A percentile compares a stretch with the other conserved stretches of the same genome.
Conservation (phyloP, 2,797 vertebrate species). For the Champsocephalus esox region DNA sequence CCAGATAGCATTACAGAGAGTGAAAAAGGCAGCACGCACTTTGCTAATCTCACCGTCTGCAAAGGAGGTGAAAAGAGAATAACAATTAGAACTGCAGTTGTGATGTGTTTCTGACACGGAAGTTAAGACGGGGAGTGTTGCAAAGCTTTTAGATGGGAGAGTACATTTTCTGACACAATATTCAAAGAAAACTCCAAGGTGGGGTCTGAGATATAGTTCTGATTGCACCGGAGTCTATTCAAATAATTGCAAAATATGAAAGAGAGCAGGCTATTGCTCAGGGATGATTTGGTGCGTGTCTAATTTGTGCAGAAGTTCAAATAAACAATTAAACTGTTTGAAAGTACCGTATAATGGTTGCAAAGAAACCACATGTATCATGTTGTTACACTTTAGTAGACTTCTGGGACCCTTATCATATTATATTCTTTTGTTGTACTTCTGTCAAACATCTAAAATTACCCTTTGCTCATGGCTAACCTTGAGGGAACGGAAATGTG, state of each 20-base stretch:
- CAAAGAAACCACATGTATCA: conserved; percentile 15
- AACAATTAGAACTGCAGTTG: background rate
- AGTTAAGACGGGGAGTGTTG: conserved; percentile 22
- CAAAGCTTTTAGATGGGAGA: conserved; percentile 42
- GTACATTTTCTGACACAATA: conserved; percentile 41
- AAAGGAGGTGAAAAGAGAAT: conserved; percentile 32
- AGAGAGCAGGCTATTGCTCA: conserved; percentile 25
- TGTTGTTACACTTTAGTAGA: conserved; percentile 21
- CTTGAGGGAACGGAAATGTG: conserved; percentile 63
- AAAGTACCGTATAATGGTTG: conserved; percentile 22
- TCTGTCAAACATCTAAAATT: conserved; percentile 54
- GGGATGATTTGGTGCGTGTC: conserved; percentile 38
- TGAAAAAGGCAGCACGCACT: conserved; percentile 14
- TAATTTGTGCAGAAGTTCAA: conserved; percentile 47
- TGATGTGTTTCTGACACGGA: conserved; percentile 37
- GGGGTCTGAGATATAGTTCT: conserved; percentile 24
- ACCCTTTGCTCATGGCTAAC: conserved; percentile 62
- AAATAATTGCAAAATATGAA: conserved; percentile 55
- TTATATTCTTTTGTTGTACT: background rate
- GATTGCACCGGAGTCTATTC: conserved; percentile 48
- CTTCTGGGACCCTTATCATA: conserved; percentile 22
- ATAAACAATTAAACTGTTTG: conserved; percentile 21
- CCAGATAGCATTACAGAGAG: conserved; percentile 32
- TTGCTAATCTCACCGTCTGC: conserved; percentile 28
- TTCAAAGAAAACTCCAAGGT: conserved; percentile 45